phyloP scores from a whole-genome alignment of 2,113 vertebrate genomes.

The Tragelaphus imberbis region DNA sequence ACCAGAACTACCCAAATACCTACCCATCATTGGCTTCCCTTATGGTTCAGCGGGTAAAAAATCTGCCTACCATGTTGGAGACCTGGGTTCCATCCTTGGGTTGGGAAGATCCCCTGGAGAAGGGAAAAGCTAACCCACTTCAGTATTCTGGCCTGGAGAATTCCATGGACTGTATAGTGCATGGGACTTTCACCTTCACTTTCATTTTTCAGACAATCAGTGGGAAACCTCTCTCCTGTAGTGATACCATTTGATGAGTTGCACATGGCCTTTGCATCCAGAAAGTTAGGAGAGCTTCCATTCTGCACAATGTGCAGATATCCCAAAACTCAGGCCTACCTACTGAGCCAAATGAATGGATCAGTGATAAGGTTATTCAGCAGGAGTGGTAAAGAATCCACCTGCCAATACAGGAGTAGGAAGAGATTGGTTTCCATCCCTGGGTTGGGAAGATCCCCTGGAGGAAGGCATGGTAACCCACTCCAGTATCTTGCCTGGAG shows the following conservation, averaged over 20 bases:
- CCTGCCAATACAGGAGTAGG: neutral
- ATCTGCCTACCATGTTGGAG: neutral
- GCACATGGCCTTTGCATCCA: too few species aligned
- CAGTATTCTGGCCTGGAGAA: neutral
- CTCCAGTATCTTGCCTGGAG: neutral
- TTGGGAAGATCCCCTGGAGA: neutral
- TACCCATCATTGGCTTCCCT: neutral
- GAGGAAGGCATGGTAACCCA: neutral
- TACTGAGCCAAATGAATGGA: neutral
- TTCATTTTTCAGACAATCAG: neutral
- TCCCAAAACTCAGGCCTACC: neutral
- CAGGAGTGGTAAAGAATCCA: neutral
- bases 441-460: neutral
- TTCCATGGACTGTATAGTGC: neutral
- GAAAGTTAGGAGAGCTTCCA: neutral
- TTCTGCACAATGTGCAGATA: neutral
- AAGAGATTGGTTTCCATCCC: neutral
- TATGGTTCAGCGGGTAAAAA: neutral
- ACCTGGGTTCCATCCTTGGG: neutral
- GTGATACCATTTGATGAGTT: neutral
- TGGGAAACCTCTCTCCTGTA: neutral
- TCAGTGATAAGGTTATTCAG: neutral
- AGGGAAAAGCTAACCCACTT: neutral
- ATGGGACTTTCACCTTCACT: neutral
- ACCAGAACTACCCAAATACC: neutral